Evolutionary conservation across 2,113 vertebrate species (phyloP).

Genomic region (Bubo scandiacus): DNA sequence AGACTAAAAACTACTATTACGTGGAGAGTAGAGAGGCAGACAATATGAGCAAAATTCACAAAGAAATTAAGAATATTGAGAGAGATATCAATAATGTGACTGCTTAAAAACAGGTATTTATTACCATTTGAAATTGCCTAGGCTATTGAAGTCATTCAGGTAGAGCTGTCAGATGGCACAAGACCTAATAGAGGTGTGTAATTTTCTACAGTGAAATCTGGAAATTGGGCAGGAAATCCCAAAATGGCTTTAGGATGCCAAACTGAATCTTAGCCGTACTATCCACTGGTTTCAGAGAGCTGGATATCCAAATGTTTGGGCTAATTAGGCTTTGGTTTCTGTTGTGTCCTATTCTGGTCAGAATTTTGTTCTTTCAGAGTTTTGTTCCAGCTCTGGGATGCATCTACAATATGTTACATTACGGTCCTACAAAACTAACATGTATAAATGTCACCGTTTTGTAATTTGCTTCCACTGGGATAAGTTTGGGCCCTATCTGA

Average conservation of each 20-base stretch:
- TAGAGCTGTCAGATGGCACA: not conserved
- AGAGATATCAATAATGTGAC: not conserved
- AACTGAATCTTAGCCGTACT: not conserved
- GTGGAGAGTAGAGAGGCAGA: not conserved
- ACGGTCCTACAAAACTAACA: not conserved
- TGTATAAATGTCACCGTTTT: not conserved
- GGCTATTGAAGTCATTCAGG: not conserved
- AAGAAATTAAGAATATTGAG: not conserved
- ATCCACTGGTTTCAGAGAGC: not conserved
- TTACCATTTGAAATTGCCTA: not conserved
- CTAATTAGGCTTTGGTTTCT: not conserved
- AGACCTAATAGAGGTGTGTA: not conserved
- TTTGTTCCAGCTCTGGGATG: not conserved
- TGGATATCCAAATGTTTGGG: not conserved
- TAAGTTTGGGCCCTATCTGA: not conserved
- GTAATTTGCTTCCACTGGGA: not conserved
- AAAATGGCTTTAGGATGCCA: not conserved
- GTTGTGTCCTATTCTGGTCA: not conserved
- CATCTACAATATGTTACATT: no score
- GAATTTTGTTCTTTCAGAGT: not conserved
- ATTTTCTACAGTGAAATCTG: not conserved
- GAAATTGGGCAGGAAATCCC: not conserved
- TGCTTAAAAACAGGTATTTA: not conserved
- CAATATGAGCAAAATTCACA: no score
- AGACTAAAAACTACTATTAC: not conserved